Conservation (phyloP, 1,140 invertebrate genomes). For the Hyles euphorbiae region DNA sequence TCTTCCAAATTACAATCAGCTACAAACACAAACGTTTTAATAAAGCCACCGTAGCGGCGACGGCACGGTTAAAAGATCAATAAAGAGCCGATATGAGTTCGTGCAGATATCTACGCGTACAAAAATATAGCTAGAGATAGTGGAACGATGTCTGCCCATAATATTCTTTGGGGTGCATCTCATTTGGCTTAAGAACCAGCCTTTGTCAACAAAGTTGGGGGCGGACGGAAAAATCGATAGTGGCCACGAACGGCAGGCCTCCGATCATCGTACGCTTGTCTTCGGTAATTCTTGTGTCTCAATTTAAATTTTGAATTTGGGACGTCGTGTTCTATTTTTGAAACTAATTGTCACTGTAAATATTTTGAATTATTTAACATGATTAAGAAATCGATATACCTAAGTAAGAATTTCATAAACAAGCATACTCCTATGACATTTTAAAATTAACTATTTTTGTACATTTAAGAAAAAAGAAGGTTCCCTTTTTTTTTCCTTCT, state of each 20-base stretch:
- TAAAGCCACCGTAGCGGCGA: slow-evolving; percentile 15
- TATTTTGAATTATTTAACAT: no score
- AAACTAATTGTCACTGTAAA: no score
- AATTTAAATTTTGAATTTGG: slow-evolving; percentile 35
- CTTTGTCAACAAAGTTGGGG: slow-evolving; percentile 69
- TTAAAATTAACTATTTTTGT: no score
- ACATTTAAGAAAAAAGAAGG: no score
- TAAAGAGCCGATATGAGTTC: slow-evolving; percentile 59
- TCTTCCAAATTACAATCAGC: slow-evolving; percentile 8
- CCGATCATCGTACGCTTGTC: slow-evolving; percentile 42
- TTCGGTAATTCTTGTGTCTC: slow-evolving; percentile 37
- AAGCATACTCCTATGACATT: no score
- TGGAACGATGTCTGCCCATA: slow-evolving; percentile 71
- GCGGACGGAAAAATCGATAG: slow-evolving; percentile 53
- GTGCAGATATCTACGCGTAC: slow-evolving; percentile 42
- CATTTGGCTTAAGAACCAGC: slow-evolving; percentile 67
- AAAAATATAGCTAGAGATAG: slow-evolving; percentile 64
- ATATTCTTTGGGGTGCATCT: slow-evolving; percentile 75
- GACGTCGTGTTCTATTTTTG: slow-evolving; percentile 9
- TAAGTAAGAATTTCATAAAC: no score
- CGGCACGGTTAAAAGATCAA: slow-evolving; percentile 60
- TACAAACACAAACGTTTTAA: slow-evolving; percentile 15
- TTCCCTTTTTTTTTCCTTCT: no score
- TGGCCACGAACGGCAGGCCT: slow-evolving; percentile 35
- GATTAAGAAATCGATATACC: no score